Percentiles rank a stretch among this genome's conserved stretches.
These are phyloP conservation scores for Halictus quadricinctus DNA, from an alignment of 2,888 invertebrate species.

Conservation along the genomic window DNA sequence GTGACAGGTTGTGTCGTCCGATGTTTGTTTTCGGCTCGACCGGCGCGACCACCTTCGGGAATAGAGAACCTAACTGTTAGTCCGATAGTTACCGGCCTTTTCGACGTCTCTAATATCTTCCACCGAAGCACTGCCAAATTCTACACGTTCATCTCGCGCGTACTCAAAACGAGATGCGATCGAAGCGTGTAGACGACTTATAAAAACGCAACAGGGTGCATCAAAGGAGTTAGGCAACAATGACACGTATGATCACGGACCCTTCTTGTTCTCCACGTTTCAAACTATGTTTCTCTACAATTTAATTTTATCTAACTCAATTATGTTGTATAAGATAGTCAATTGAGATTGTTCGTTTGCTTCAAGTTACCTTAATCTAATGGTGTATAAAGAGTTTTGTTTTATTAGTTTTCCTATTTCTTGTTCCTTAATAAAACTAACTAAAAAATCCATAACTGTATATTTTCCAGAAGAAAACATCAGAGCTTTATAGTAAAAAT, in stretches of 20 bases:
- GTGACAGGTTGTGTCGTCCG: constrained; percentile 84
- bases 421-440: too few species aligned
- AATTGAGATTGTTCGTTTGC: too few species aligned
- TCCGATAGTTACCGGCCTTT: not conserved
- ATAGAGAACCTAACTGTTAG: constrained; percentile 40
- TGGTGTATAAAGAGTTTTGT: too few species aligned
- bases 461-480: not conserved
- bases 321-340: too few species aligned
- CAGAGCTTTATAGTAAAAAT: not conserved
- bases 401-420: too few species aligned
- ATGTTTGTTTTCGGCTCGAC: constrained; percentile 83
- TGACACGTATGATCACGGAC: too few species aligned
- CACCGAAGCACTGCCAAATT: not conserved
- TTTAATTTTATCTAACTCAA: not conserved
- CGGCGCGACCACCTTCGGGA: constrained; percentile 77
- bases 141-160: not conserved
- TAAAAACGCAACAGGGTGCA: not conserved
- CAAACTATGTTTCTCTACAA: too few species aligned
- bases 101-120: constrained; percentile 14
- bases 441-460: too few species aligned
- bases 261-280: too few species aligned
- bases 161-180: not conserved
- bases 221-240: not conserved
- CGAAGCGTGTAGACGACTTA: not conserved
- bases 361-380: too few species aligned